A percentile compares a stretch with the other conserved stretches of the same genome.
These are phyloP conservation scores for Cordilura impudica DNA, from an alignment of 2,888 invertebrate genomes.

Conservation along the genomic window DNA sequence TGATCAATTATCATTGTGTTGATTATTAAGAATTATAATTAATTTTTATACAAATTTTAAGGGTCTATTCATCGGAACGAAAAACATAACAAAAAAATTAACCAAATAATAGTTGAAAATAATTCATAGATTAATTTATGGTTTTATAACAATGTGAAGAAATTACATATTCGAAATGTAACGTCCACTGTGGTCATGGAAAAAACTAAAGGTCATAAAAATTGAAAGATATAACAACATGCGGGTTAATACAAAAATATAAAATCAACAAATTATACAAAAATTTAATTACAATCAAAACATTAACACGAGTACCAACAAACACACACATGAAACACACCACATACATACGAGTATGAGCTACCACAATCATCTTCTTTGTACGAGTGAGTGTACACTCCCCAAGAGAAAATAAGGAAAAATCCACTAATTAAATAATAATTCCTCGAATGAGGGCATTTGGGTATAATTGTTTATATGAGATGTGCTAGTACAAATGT, in stretches of 20 bases:
- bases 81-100: not conserved
- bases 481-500: slow-evolving; percentile 6
- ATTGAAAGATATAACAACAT: not conserved
- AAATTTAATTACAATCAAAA: slow-evolving; percentile 57
- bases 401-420: slow-evolving; percentile 1
- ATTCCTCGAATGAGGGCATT: slow-evolving; percentile 60
- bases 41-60: slow-evolving; percentile 38
- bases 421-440: slow-evolving; percentile 57
- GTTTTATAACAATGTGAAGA: slow-evolving; percentile 57
- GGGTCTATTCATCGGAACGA: slow-evolving; percentile 48
- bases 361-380: not conserved
- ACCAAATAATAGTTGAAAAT: slow-evolving; percentile 28
- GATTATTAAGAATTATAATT: slow-evolving; percentile 48
- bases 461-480: not conserved
- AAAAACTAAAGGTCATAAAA: slow-evolving; percentile 32
- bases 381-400: too few relatives aligned
- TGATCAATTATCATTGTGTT: slow-evolving; percentile 38
- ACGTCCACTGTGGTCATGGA: slow-evolving; percentile 51
- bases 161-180: not conserved
- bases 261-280: slow-evolving; percentile 40
- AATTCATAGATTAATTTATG: slow-evolving; percentile 50
- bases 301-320: slow-evolving; percentile 45
- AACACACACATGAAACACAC: not conserved
- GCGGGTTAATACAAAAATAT: slow-evolving; percentile 55
- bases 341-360: not conserved